A percentile compares a stretch with the other conserved stretches of the same genome.
Evolutionary conservation across 2,113 vertebrate species (phyloP).

Genomic region (Amphiprion percula): DNA sequence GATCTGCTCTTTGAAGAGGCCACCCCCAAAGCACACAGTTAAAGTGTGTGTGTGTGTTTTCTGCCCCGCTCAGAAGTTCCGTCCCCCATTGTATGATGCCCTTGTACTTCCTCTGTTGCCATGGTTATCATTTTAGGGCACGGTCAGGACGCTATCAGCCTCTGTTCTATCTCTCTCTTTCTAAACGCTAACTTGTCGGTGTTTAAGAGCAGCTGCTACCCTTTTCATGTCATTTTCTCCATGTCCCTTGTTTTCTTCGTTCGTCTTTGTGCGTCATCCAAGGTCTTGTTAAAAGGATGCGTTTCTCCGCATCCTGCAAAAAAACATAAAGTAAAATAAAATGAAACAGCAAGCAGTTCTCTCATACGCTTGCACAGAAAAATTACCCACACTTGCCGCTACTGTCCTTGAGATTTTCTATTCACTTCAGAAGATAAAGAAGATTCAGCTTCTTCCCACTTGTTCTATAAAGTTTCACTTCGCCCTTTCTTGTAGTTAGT

Average conservation of each 20-base stretch:
- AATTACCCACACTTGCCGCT: constrained; percentile 24
- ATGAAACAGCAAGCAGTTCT: constrained; percentile 36
- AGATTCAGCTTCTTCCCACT: constrained; percentile 7
- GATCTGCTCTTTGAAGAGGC: constrained; percentile 62
- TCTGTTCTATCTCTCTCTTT: constrained; percentile 2
- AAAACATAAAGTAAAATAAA: constrained; percentile 22
- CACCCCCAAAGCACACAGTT: constrained; percentile 29
- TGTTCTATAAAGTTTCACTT: constrained; percentile 17
- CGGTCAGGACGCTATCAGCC: constrained; percentile 1
- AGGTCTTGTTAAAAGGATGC: constrained; percentile 33
- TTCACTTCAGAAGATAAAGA: constrained; percentile 45
- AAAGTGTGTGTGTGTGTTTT: constrained; percentile 10
- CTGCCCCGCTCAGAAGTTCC: constrained; percentile 12
- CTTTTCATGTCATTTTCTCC: not conserved
- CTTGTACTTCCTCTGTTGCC: constrained; percentile 69
- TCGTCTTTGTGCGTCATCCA: constrained; percentile 28
- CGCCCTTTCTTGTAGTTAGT: not conserved
- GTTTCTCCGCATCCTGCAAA: constrained; percentile 21
- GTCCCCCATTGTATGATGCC: constrained; percentile 1
- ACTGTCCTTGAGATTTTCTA: constrained; percentile 46
- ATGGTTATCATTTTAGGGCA: constrained; percentile 72
- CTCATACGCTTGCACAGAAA: not conserved
- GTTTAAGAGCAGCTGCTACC: constrained; percentile 5
- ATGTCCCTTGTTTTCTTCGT: not conserved
- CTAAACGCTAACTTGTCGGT: not conserved